Base-by-base conservation (phyloP, 2,797 vertebrate species). In the Numenius phaeopus region DNA sequence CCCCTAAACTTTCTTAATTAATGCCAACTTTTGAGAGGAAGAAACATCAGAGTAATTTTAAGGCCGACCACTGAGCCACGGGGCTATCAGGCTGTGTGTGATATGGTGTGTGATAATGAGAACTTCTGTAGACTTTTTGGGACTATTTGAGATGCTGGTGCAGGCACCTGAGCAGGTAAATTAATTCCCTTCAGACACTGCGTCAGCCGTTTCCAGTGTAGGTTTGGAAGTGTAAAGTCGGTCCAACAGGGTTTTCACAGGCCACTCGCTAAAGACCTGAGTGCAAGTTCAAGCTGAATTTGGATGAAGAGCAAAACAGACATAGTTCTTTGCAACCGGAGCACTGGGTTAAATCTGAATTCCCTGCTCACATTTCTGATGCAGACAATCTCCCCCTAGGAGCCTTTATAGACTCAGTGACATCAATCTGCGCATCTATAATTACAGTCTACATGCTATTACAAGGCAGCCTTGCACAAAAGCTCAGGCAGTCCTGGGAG, bases 361-460 rank as follows among this genome's bases (percentile, higher is more conserved):
- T 96, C 92, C 92, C 94, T 77, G 76, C 91, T 92, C 67, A 8
- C 71, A 71, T 92, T 92, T 81, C 52, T 61, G 65, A 89, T 81
- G 89, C 92, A 89, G 90, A 78, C 42, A 46, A 1, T 78, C 67
- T 89, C 54, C 67, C 81, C 7, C 12, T 27, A 85, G 87, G 92
- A 94, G 70, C 73, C 82, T 87, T 92, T 83, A 80, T 2, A 87
- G 79, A n/a, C 84, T 83, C 64, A 2, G 89, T 64, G 94, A 92
- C 95, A 94, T 92, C 91, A 94, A 91, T 96, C 95, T 89, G 67
- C 4, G 0, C 89, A 89, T 95, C 75, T 71, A 3, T 94, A 96
- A 97, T 96, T 96, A 95, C 95, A 92, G 88, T 70, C 94, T 90
- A 80, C 83, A 21, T 40, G 81, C 92, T 89, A 21, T 87, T 94